Conservation (phyloP, 1,140 invertebrate genomes). For the Ceratina japonica region DNA sequence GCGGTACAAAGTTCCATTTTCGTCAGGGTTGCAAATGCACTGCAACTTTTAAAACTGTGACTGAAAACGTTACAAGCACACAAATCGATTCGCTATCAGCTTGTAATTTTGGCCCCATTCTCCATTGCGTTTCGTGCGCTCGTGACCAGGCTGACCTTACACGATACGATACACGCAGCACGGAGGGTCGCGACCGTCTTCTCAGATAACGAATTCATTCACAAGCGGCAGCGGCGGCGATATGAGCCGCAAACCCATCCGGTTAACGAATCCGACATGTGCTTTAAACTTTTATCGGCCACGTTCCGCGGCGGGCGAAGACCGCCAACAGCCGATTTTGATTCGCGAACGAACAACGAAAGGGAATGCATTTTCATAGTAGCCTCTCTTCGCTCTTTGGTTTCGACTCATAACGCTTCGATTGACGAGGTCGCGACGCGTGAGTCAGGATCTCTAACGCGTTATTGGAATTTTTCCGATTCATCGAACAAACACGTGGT, state of each 20-base stretch:
- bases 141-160: constrained; percentile 48
- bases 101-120: constrained; percentile 5
- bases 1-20: no score
- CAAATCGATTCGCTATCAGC: constrained; percentile 3
- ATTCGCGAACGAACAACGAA: background rate
- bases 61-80: background rate
- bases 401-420: constrained; percentile 10
- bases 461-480: constrained; percentile 47
- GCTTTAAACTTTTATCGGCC: constrained; percentile 2
- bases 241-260: constrained; percentile 50
- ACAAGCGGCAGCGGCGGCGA: constrained; percentile 62
- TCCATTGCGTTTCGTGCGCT: constrained; percentile 38
- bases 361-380: background rate
- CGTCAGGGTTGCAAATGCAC: no score
- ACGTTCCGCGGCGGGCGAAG: background rate
- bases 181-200: constrained; percentile 62
- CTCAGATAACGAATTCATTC: constrained; percentile 76
- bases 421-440: constrained; percentile 23
- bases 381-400: constrained; percentile 6
- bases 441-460: constrained; percentile 36
- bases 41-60: no score
- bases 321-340: background rate
- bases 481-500: constrained; percentile 31
- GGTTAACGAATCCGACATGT: constrained; percentile 31
- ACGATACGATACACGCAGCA: constrained; percentile 58